Evolutionary conservation across 2,797 vertebrate species (phyloP), one percentile per base, ranked within the genome.

Genomic region (Bradypodion ventrale): DNA sequence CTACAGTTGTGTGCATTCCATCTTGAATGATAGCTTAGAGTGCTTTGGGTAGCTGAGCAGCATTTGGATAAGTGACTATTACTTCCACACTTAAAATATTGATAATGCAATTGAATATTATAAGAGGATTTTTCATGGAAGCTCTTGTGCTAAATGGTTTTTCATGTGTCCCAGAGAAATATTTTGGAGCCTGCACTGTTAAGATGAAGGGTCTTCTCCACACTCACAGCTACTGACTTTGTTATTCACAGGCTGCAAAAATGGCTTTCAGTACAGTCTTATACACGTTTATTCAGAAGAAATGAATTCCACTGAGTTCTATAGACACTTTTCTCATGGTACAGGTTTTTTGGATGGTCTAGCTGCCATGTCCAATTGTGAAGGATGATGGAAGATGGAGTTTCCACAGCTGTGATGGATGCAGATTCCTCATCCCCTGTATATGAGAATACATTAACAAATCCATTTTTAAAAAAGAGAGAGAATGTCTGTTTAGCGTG

Each of bases 61-160:
- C 73, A 87, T 87, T 84, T 87, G 78, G 77, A 70, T n/a, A 84
- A 56, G 2, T 89, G 27, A 81, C 62, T 77, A 77, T 85, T 82
- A 70, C 35, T 74, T 77, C 52, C 78, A 25, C 21, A 62, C 65
- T 81, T 56, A 84, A 88, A 89, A 73, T 80, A 81, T 37, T 76
- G 75, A 56, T 85, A 85, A 84, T 40, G 63, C 2, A 1, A 78
- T 66, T 42, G 32, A 70, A 42, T 85, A 49, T 80, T 89, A 69
- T 40, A 89, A 89, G 25, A 74, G 27, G 23, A 84, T 87, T 83
- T 88, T 68, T 5, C 66, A 25, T 46, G n/a, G 73, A 0, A 52
- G 62, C 19, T 83, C 68, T 85, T 73, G 13, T 72, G 10, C 19
- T 13, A 29, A 81, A 76, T 44, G 4, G 44, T 84, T 76, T 88